Percentiles rank a stretch among this genome's conserved stretches.
These are phyloP conservation scores for Troilus luridus DNA, from an alignment of 2,888 invertebrate species.

Conservation along the genomic window DNA sequence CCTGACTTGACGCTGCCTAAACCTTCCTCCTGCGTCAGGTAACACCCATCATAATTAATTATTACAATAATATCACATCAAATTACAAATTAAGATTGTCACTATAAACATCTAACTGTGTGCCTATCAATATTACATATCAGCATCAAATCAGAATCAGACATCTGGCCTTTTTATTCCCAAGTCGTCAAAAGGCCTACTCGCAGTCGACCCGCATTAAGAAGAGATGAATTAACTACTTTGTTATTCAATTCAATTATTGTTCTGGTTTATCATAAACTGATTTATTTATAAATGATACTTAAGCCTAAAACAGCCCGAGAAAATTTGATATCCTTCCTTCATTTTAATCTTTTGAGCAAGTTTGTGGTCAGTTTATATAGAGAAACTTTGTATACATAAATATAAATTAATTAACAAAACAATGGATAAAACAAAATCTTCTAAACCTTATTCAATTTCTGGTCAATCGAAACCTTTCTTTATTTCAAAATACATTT, in stretches of 20 bases:
- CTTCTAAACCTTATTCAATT: constrained; percentile 48
- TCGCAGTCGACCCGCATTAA: constrained; percentile 53
- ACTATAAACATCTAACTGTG: constrained; percentile 65
- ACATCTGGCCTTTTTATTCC: constrained; percentile 32
- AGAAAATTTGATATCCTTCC: constrained; percentile 58
- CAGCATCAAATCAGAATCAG: constrained; percentile 57
- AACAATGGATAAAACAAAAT: constrained; percentile 27
- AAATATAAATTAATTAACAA: constrained; percentile 48
- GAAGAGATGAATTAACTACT: constrained; percentile 53
- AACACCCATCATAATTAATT: constrained; percentile 48
- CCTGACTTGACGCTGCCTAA: constrained; percentile 18
- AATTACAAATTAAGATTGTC: constrained; percentile 66
- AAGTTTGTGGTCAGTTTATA: constrained; percentile 57
- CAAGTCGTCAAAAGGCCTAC: constrained; percentile 50
- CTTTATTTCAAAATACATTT: constrained; percentile 57
- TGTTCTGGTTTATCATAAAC: constrained; percentile 53
- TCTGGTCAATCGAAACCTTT: constrained; percentile 31
- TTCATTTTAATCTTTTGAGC: constrained; percentile 58
- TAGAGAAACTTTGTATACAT: constrained; percentile 52
- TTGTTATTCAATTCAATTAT: constrained; percentile 54
- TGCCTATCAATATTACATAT: constrained; percentile 60
- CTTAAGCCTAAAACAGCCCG: constrained; percentile 60
- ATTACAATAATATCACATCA: constrained; percentile 65
- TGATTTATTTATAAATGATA: constrained; percentile 58
- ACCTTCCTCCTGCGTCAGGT: constrained; percentile 30